phyloP scores from a whole-genome alignment of 2,888 invertebrate species.

The Adelognathus sp. region DNA sequence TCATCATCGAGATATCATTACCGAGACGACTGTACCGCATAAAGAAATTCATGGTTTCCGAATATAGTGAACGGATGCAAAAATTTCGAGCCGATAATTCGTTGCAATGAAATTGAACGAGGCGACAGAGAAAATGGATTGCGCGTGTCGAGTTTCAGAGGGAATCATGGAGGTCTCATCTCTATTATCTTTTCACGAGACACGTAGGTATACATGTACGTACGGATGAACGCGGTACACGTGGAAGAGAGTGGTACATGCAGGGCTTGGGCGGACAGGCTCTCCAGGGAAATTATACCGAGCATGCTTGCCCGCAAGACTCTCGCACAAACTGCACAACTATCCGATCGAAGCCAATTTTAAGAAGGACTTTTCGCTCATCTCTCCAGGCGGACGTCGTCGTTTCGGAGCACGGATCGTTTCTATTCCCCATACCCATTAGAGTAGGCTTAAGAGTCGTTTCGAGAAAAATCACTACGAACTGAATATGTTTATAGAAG shows the following conservation, averaged over 20 bases:
- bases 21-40: neutral
- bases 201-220: neutral
- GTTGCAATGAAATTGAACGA: neutral
- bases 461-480: too few species aligned
- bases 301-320: slow-evolving; percentile 13
- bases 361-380: slow-evolving; percentile 12
- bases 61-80: neutral
- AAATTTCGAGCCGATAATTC: neutral
- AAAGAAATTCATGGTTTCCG: neutral
- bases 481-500: too few species aligned
- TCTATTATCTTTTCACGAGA: slow-evolving; percentile 9
- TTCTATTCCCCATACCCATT: neutral
- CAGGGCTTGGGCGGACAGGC: slow-evolving; percentile 10
- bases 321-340: slow-evolving; percentile 34
- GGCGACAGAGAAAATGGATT: neutral
- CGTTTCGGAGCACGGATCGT: neutral
- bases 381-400: neutral
- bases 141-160: neutral
- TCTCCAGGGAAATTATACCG: slow-evolving; percentile 55
- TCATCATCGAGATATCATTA: slow-evolving; percentile 27
- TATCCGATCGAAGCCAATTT: slow-evolving; percentile 46
- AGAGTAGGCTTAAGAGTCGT: neutral
- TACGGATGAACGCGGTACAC: neutral
- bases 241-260: slow-evolving; percentile 6
- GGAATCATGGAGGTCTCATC: slow-evolving; percentile 18